Percentiles rank a stretch among this genome's conserved stretches.
Evolutionary conservation across 2,888 invertebrate genomes (phyloP).

Genomic region (Adelognathus sp.): DNA sequence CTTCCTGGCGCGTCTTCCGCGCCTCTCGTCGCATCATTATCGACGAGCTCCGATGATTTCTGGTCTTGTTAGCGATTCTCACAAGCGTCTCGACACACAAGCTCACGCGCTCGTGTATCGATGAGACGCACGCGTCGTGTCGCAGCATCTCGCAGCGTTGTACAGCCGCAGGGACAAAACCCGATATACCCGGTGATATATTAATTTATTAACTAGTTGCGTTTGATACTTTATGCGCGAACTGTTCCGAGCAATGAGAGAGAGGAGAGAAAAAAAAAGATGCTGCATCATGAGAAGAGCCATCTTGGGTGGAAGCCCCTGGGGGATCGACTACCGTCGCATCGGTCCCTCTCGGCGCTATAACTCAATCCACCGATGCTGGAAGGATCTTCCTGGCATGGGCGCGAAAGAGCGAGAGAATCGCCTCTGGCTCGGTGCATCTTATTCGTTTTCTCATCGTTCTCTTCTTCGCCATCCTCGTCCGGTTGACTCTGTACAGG

Average conservation of each 20-base stretch:
- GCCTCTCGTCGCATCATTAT: slow-evolving; percentile 50
- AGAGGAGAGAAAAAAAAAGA: background rate
- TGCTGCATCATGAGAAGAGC: background rate
- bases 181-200: slow-evolving; percentile 71
- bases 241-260: slow-evolving; percentile 5
- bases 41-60: slow-evolving; percentile 58
- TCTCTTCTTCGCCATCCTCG: slow-evolving; percentile 24
- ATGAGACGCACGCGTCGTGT: background rate
- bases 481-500: slow-evolving; percentile 39
- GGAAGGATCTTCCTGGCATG: slow-evolving; percentile 16
- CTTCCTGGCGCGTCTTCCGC: slow-evolving; percentile 36
- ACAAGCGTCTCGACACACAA: slow-evolving; percentile 53
- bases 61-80: slow-evolving; percentile 71
- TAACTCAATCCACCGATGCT: slow-evolving; percentile 73
- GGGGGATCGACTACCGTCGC: slow-evolving; percentile 60
- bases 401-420: slow-evolving; percentile 29
- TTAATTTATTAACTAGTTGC: slow-evolving; percentile 78
- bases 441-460: slow-evolving; percentile 37
- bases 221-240: slow-evolving; percentile 68
- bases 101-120: background rate
- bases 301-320: slow-evolving; percentile 45
- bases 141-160: slow-evolving; percentile 27
- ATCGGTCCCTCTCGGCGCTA: slow-evolving; percentile 64
- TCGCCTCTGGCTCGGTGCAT: slow-evolving; percentile 60
- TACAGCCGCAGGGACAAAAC: slow-evolving; percentile 45